Conservation (phyloP, 2,888 invertebrate species). For the Sphecodes monilicornis region DNA sequence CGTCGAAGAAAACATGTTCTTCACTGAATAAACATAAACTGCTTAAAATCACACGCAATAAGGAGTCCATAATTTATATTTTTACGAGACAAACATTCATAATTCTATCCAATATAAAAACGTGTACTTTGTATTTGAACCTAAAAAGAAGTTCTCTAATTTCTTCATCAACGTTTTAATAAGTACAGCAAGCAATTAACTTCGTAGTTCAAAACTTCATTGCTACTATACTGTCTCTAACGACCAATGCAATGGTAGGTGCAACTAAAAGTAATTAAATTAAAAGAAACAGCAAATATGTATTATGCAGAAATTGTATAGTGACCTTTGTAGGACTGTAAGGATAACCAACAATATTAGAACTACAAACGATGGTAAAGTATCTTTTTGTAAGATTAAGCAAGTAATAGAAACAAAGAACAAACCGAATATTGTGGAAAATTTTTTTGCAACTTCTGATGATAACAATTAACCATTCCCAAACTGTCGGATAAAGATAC, state of each 20-base stretch:
- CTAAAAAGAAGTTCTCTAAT: neutral
- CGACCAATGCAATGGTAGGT: neutral
- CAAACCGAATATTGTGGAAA: too few relatives aligned
- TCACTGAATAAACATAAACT: neutral
- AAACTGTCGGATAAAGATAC: neutral
- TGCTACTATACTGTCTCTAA: neutral
- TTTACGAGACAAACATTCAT: conserved; percentile 1
- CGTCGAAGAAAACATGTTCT: neutral
- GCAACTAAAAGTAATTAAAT: neutral
- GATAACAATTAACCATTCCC: neutral
- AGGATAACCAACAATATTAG: too few relatives aligned
- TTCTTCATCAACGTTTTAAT: neutral
- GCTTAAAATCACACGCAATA: neutral
- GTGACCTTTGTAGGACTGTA: too few relatives aligned
- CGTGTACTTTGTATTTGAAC: neutral
- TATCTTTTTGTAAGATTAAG: too few relatives aligned
- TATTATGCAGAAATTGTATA: too few relatives aligned
- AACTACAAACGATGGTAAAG: too few relatives aligned
- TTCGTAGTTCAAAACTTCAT: neutral
- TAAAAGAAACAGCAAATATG: neutral
- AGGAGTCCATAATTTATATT: neutral
- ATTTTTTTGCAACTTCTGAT: neutral
- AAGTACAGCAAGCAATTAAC: neutral
- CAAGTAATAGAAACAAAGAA: too few relatives aligned
- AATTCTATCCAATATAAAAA: neutral